Evolutionary conservation across 2,113 vertebrate species (phyloP).

Genomic region (Sapayoa aenigma): DNA sequence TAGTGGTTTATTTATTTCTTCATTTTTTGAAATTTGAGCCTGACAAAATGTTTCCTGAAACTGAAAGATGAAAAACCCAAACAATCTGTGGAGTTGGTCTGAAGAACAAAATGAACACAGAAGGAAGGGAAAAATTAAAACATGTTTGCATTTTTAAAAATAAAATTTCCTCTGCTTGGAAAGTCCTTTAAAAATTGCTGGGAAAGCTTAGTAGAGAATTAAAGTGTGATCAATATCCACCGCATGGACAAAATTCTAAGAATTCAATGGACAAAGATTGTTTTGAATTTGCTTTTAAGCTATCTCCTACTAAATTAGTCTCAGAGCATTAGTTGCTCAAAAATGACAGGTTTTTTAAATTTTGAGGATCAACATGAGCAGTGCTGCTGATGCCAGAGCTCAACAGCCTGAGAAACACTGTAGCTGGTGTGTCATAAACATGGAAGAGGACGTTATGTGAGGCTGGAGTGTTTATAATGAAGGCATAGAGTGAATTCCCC

Average conservation of each 20-base stretch:
- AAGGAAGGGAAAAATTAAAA: background rate
- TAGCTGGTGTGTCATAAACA: accelerated
- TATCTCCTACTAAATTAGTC: background rate
- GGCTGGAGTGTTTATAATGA: background rate
- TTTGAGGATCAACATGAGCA: background rate
- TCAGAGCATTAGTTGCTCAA: background rate
- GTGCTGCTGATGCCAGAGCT: accelerated
- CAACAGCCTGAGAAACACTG: background rate
- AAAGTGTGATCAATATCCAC: background rate
- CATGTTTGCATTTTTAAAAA: background rate
- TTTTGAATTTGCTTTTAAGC: background rate
- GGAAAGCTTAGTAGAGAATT: background rate
- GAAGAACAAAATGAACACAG: background rate
- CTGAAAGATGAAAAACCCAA: background rate
- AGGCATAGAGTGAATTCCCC: background rate
- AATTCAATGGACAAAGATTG: background rate
- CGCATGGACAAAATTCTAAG: background rate
- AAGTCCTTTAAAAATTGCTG: background rate
- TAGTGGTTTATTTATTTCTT: background rate
- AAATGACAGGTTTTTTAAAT: background rate
- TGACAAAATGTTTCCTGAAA: background rate
- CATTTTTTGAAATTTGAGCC: background rate
- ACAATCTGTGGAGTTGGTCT: background rate
- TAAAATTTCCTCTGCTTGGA: background rate
- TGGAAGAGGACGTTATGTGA: accelerated